phyloP scores from a whole-genome alignment of 2,113 vertebrate genomes.

The Neopipo cinnamomea region DNA sequence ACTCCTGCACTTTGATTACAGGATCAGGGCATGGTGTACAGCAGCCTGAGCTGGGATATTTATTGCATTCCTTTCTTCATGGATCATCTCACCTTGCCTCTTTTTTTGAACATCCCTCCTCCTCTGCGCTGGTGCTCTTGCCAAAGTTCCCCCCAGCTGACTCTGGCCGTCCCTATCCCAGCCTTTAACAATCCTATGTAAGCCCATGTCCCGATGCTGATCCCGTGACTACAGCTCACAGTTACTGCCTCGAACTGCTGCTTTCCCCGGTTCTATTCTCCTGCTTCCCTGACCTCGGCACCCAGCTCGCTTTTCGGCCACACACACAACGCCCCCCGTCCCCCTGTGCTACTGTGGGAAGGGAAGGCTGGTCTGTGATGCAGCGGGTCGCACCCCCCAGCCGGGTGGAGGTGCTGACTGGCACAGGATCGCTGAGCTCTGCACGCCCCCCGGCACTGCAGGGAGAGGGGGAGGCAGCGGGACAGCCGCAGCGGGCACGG shows the following conservation, averaged over 20 bases:
- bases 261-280: neutral
- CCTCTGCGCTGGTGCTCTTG: neutral
- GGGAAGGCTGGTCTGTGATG: fast-evolving
- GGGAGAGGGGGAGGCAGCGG: neutral
- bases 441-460: fast-evolving
- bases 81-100: neutral
- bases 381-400: neutral
- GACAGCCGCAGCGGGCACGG: fast-evolving
- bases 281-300: neutral
- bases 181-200: fast-evolving
- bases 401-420: neutral
- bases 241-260: fast-evolving
- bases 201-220: fast-evolving
- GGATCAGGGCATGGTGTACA: neutral
- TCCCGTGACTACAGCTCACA: fast-evolving
- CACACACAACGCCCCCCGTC: fast-evolving
- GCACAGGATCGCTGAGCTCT: neutral
- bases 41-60: neutral
- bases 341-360: fast-evolving
- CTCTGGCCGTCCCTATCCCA: fast-evolving
- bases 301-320: fast-evolving
- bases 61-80: neutral
- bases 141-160: neutral
- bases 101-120: no score
- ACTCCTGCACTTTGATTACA: neutral